Percentiles rank a stretch among this genome's conserved stretches.
phyloP scores from a whole-genome alignment of 2,888 invertebrate genomes.

The Laothoe populi region DNA sequence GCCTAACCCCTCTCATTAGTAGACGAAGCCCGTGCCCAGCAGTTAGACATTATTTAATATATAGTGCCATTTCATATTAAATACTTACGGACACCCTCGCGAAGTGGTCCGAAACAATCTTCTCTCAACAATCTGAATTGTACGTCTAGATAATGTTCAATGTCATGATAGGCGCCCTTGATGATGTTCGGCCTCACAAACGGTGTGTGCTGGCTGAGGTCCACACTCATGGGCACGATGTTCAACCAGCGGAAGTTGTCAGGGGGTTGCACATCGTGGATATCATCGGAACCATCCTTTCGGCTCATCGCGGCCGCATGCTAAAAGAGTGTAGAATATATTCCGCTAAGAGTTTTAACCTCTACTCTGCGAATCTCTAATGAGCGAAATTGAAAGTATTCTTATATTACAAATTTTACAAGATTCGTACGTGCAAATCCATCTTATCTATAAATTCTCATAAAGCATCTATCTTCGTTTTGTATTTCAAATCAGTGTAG shows the following conservation, averaged over 20 bases:
- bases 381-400: no score
- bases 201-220: constrained; percentile 54
- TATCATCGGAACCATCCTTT: neutral
- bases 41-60: no score
- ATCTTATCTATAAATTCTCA: no score
- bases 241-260: constrained; percentile 65
- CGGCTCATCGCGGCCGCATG: neutral
- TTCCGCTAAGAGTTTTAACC: no score
- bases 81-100: constrained; percentile 85
- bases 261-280: constrained; percentile 51
- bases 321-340: constrained; percentile 2
- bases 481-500: no score
- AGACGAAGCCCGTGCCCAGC: no score
- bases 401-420: no score
- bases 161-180: constrained; percentile 85
- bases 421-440: no score
- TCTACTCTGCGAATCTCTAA: no score
- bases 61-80: neutral
- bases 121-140: constrained; percentile 91
- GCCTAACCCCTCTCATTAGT: no score
- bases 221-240: constrained; percentile 59
- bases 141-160: constrained; percentile 90
- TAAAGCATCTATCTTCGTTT: no score
- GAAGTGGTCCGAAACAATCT: constrained; percentile 90
- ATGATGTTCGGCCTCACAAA: constrained; percentile 81